Percentiles rank a stretch among this genome's conserved stretches.
These are phyloP conservation scores for Pseudotriccus pelzelni DNA, from an alignment of 2,797 vertebrate genomes.

Conservation along the genomic window DNA sequence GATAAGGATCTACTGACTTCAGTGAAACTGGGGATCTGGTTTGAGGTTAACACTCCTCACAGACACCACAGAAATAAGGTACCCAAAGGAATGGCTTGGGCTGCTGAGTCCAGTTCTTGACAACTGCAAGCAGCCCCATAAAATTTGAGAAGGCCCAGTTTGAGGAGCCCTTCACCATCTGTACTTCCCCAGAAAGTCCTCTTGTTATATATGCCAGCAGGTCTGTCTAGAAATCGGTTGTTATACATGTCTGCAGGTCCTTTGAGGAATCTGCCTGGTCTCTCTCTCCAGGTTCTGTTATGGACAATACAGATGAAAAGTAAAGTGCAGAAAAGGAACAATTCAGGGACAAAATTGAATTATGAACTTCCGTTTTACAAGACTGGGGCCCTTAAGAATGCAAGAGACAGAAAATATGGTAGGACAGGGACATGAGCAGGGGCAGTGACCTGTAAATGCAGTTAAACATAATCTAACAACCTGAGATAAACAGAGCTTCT, in stretches of 20 bases:
- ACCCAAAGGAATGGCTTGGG: neutral
- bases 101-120: neutral
- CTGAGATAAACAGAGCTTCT: neutral
- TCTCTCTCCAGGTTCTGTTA: neutral
- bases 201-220: neutral
- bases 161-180: neutral
- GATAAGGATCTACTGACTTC: neutral
- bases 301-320: neutral
- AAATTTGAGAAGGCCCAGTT: neutral
- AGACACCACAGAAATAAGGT: neutral
- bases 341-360: neutral
- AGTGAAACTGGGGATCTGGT: neutral
- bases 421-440: neutral
- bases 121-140: neutral
- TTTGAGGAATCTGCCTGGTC: neutral
- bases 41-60: neutral
- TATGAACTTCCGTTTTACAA: neutral
- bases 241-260: neutral
- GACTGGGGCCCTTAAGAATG: neutral
- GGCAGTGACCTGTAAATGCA: neutral
- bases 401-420: fast-evolving
- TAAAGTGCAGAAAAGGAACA: neutral
- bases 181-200: neutral
- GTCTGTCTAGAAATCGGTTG: neutral
- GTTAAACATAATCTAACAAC: neutral